Evolutionary conservation across 2,113 vertebrate species (phyloP), one percentile per base, ranked within the genome.

Genomic region (Scolopax mira): DNA sequence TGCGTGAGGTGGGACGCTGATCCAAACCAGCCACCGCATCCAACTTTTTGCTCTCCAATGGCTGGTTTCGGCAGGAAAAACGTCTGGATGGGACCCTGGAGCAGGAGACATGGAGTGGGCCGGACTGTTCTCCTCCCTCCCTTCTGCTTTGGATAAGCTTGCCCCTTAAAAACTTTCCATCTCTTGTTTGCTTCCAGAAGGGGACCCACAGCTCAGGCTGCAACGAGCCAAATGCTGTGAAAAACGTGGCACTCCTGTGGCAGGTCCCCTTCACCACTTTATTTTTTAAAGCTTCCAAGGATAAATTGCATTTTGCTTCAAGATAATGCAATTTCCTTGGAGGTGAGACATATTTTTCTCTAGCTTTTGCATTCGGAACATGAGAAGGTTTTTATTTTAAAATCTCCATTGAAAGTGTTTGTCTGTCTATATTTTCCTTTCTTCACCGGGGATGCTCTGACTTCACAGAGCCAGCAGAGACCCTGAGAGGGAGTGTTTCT

Each of bases 401-500:
- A 90, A 77, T 94, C 86, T 92, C 87, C 86, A 75, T 73, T 83
- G 86, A 80, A 89, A 95, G 84, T 80, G 74, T 92, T 89, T 86
- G 91, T 83, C 87, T 95, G 83, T 88, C 92, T 92, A 22, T 60
- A 33, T 89, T 93, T 85, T 51, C 57, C 91, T 96, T 96, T 93
- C 85, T 89, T 93, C 81, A 73, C 83, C 4, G 30, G 75, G 79
- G 65, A 83, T 23, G 85, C 78, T 94, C 74, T 96, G 90, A 93
- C 90, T 94, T 95, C 94, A 88, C 75, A 92, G 88, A 95, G 94
- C 92, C 85, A 88, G 90, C 58, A n/a, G 69, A 78, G 91, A 82
- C 61, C 66, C 25, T 0, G 78, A 94, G 88, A 94, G 11, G 10
- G 89, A 92, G 73, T 46, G 69, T 74, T 96, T 85, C 92, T 96